Percentiles rank a stretch among this genome's conserved stretches.
Evolutionary conservation across 2,888 invertebrate genomes (phyloP).

Genomic region (Lasioglossum vierecki): DNA sequence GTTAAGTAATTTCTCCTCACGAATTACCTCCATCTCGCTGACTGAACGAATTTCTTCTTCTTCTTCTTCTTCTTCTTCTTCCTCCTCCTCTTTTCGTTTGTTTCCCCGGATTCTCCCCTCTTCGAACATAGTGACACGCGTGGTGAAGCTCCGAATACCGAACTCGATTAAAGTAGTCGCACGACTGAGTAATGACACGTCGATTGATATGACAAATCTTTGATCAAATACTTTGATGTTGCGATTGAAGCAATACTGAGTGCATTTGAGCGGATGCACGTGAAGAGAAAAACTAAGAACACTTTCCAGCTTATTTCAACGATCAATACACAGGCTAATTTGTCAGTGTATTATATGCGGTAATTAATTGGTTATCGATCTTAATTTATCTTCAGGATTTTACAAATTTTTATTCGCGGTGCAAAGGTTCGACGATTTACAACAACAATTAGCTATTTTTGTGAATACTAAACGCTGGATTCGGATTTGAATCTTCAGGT

Average conservation of each 20-base stretch:
- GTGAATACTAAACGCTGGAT: no score
- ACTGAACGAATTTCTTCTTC: constrained; percentile 73
- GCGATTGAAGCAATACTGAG: not conserved
- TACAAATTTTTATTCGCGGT: no score
- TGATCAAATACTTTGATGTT: not conserved
- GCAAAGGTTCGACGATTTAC: no score
- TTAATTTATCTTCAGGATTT: no score
- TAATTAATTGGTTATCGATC: no score
- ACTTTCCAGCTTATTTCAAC: no score
- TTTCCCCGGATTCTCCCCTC: not conserved
- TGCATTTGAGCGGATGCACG: no score
- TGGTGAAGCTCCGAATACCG: not conserved
- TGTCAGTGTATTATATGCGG: no score
- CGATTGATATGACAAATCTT: not conserved
- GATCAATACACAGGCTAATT: no score
- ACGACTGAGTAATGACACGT: not conserved
- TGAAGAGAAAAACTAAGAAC: no score
- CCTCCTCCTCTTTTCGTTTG: not conserved
- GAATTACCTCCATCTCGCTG: constrained; percentile 76
- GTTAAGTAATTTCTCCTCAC: constrained; percentile 84
- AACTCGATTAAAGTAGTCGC: not conserved
- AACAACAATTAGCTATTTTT: no score
- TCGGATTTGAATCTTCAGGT: no score
- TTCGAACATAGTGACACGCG: not conserved
- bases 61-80: not conserved